Base-by-base conservation (phyloP, 1,140 invertebrate species). In the Danaus melanippus region DNA sequence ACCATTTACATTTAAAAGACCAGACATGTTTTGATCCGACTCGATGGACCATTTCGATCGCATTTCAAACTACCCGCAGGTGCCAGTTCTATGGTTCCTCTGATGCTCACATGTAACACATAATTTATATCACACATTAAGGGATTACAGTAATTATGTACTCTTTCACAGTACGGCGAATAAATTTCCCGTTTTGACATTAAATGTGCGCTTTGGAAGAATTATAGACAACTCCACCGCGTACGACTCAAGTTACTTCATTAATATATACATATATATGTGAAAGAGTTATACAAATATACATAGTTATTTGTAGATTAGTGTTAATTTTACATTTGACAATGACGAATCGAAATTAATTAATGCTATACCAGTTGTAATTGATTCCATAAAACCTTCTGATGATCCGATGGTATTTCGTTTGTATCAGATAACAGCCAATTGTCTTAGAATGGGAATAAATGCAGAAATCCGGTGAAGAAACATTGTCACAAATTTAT, bases 71-170 rank as follows among this genome's bases (percentile, higher is more conserved):
- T 53, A 44, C 41, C 15, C 42, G 62, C 62, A 65, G 62, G 52
- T 65, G 58, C 49, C 50, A n/a, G n/a, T 39, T 12, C 58, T 60
- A 56, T 43, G 54, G 17, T 39, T 12, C 50, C 50, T 40, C 56
- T 63, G 58, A 67, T 60, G 57, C 57, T 63, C 60, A 67, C 58
- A 56, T 61, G 62, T 50, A 62, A 61, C 58, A 59, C 62, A 55
- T 62, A 64, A 67, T 64, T 67, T 68, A 68, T 68, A 51, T 56
- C 51, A 50, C 55, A 62, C 66, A 65, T 68, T 60, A 68, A 58
- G 60, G 58, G 66, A 68, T 68, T 68, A 66, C 49, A 57, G 63
- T 66, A 66, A 68, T 68, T 66, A 68, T 58, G 53, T 62, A 60
- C 51, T 60, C 40, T 60, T 60, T 56, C 53, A 60, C 55, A 58